phyloP scores from a whole-genome alignment of 2,888 invertebrate genomes.

The Hirtodrosophila trivittata region DNA sequence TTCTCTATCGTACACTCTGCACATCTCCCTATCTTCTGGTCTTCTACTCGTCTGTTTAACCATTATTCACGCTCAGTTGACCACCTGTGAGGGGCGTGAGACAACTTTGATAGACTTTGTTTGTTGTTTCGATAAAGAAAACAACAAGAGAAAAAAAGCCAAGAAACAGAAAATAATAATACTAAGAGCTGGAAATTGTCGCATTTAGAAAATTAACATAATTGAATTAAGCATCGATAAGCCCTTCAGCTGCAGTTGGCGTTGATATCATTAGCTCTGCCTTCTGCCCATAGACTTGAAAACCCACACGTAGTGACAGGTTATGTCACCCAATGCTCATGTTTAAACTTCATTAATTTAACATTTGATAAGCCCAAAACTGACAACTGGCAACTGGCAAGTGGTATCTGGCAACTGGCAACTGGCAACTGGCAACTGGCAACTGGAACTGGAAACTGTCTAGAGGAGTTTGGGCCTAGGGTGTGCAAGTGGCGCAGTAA shows the following conservation, averaged over 20 bases:
- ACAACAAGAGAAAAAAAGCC: slow-evolving; percentile 5
- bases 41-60: slow-evolving; percentile 16
- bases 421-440: slow-evolving; percentile 1
- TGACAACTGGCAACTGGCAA: slow-evolving; percentile 16
- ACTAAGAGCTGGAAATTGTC: slow-evolving; percentile 39
- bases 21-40: not conserved
- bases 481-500: slow-evolving; percentile 41
- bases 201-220: slow-evolving; percentile 65
- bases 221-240: slow-evolving; percentile 78
- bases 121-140: slow-evolving; percentile 48
- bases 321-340: slow-evolving; percentile 46
- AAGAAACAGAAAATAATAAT: not conserved
- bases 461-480: not conserved
- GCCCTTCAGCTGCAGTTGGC: slow-evolving; percentile 50
- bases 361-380: slow-evolving; percentile 68
- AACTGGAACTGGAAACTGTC: slow-evolving; percentile 43
- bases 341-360: slow-evolving; percentile 74
- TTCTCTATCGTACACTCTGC: not conserved
- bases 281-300: slow-evolving; percentile 3
- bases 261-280: slow-evolving; percentile 66
- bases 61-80: slow-evolving; percentile 82
- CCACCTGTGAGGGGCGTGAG: slow-evolving; percentile 76
- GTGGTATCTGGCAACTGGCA: slow-evolving; percentile 29
- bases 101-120: slow-evolving; percentile 56
- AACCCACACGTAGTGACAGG: slow-evolving; percentile 38